phyloP scores from a whole-genome alignment of 2,888 invertebrate species.

The Tenthredo distinguenda region DNA sequence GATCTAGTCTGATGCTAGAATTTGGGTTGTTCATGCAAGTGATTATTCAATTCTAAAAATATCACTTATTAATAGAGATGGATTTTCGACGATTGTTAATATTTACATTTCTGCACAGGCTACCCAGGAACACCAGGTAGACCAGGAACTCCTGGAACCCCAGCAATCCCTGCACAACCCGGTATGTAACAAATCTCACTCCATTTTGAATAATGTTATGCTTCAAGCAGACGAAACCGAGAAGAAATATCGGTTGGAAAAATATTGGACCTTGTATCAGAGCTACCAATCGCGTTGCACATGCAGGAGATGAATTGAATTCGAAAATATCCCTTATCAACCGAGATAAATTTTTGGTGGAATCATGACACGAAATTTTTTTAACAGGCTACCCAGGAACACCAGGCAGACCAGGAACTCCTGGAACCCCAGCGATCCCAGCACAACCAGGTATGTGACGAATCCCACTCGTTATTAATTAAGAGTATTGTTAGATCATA shows the following conservation, averaged over 20 bases:
- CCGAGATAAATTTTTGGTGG: background rate
- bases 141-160: conserved; percentile 65
- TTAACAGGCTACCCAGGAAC: conserved; percentile 55
- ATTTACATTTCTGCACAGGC: conserved; percentile 57
- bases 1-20: no score
- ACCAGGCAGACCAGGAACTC: conserved; percentile 64
- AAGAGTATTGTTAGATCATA: background rate
- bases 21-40: no score
- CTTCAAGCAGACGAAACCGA: background rate
- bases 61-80: no score
- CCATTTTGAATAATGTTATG: background rate
- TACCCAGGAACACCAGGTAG: conserved; percentile 61
- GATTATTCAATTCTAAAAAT: no score
- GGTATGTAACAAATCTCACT: conserved; percentile 53
- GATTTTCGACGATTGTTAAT: conserved; percentile 59
- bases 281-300: no score
- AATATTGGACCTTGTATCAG: no score
- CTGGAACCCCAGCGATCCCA: conserved; percentile 74
- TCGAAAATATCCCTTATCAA: background rate
- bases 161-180: conserved; percentile 69
- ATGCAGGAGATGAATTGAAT: no score
- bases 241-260: background rate
- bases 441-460: conserved; percentile 46
- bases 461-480: background rate
- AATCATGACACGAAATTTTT: conserved; percentile 24